Conservation (phyloP, 2,888 invertebrate species). For the Protonemura montana region DNA sequence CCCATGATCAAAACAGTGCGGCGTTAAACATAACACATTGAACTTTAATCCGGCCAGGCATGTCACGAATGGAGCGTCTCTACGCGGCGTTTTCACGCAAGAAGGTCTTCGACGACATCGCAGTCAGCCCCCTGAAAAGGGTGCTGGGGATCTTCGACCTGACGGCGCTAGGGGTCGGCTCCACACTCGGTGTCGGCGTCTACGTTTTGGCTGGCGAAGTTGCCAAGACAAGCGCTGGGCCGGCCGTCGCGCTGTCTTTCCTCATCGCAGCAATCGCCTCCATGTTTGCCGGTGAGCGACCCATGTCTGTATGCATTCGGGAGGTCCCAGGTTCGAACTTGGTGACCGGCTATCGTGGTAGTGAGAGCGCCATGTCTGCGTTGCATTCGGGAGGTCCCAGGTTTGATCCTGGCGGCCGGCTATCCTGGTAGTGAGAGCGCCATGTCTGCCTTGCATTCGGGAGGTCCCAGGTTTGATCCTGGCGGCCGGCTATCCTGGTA, state of each 20-base stretch:
- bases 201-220: conserved; percentile 65
- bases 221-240: conserved; percentile 62
- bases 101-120: conserved; percentile 27
- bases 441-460: too few species aligned
- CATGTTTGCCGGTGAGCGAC: conserved; percentile 61
- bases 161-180: conserved; percentile 60
- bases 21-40: too few species aligned
- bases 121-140: conserved; percentile 53
- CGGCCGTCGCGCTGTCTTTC: conserved; percentile 66
- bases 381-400: too few species aligned
- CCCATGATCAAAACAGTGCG: too few species aligned
- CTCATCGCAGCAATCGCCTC: conserved; percentile 66
- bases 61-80: neutral
- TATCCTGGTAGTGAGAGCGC: too few species aligned
- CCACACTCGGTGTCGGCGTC: conserved; percentile 66
- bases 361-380: too few species aligned
- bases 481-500: too few species aligned
- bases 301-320: too few species aligned
- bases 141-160: conserved; percentile 63
- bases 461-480: too few species aligned
- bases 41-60: neutral
- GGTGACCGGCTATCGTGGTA: too few species aligned
- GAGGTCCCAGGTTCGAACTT: too few species aligned
- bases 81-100: conserved; percentile 19
- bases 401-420: too few species aligned